phyloP scores from a whole-genome alignment of 2,797 vertebrate genomes.

The Anomalospiza imberbis region DNA sequence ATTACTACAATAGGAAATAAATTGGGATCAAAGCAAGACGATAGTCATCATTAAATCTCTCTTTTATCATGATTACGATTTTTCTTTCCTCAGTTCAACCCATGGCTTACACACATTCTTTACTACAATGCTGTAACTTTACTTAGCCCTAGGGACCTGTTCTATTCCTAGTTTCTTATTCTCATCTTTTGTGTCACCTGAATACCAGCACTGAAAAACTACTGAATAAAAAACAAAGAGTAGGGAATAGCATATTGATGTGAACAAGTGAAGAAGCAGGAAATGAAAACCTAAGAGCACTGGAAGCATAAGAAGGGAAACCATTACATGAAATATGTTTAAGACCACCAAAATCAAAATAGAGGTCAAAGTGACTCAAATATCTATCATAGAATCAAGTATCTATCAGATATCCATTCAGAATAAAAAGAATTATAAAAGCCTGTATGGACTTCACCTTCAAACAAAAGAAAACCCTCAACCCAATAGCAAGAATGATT shows the following conservation, averaged over 20 bases:
- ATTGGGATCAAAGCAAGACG: background rate
- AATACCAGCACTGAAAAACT: background rate
- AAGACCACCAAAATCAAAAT: background rate
- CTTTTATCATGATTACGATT: background rate
- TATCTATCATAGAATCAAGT: background rate
- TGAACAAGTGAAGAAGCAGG: background rate
- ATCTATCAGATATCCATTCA: background rate
- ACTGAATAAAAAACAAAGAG: background rate
- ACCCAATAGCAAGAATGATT: background rate
- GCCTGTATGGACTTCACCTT: background rate
- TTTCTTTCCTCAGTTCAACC: background rate
- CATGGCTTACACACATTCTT: background rate
- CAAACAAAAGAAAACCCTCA: background rate
- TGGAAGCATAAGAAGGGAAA: background rate
- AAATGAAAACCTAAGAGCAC: background rate
- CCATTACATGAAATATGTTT: rapidly evolving
- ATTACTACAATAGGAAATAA: background rate
- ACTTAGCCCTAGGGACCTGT: background rate
- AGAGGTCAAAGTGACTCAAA: background rate
- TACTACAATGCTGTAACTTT: background rate
- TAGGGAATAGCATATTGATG: background rate
- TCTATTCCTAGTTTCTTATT: background rate
- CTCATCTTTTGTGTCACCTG: background rate
- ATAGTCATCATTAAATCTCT: background rate
- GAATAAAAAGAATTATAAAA: background rate